Evolutionary conservation across 2,113 vertebrate genomes (phyloP).

Genomic region (Oophaga pumilio): DNA sequence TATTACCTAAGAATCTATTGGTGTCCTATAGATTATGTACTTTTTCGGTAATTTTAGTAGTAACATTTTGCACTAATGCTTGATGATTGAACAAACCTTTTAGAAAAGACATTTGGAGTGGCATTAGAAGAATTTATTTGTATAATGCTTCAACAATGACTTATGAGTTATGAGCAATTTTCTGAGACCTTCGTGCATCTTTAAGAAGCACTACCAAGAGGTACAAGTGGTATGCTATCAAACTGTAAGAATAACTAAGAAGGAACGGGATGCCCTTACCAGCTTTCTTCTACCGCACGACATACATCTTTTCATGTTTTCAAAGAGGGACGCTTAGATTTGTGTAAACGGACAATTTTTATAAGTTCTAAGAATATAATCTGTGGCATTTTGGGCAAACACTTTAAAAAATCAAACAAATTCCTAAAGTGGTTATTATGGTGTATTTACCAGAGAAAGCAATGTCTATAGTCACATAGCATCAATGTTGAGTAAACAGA

Average conservation of each 20-base stretch:
- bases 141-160: background rate
- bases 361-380: background rate
- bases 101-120: background rate
- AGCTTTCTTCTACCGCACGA: background rate
- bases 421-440: background rate
- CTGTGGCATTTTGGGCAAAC: background rate
- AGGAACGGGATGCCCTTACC: background rate
- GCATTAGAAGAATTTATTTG: background rate
- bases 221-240: constrained; percentile 7
- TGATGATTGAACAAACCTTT: no score
- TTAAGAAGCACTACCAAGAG: background rate
- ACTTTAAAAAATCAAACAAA: background rate
- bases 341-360: background rate
- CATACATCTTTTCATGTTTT: background rate
- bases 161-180: background rate
- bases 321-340: background rate
- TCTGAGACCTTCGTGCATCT: background rate
- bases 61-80: no score
- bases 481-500: background rate
- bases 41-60: background rate
- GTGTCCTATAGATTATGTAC: no score
- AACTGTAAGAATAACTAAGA: background rate
- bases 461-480: no score
- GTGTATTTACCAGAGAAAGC: background rate
- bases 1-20: no score